phyloP scores from a whole-genome alignment of 1,140 invertebrate genomes.

The Theocolax elegans region DNA sequence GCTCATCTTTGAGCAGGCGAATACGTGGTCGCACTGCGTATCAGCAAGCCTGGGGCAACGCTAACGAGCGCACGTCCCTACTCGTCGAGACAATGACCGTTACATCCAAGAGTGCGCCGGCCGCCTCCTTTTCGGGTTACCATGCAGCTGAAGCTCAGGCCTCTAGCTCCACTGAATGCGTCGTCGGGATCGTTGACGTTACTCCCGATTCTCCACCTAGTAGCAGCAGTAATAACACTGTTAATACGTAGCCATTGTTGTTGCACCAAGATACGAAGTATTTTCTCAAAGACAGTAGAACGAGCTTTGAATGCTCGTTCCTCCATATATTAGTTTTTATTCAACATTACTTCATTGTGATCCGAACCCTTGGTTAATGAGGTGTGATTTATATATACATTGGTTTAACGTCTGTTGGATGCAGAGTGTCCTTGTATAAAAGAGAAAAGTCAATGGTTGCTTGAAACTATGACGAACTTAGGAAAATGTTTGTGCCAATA shows the following conservation, averaged over 20 bases:
- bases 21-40: constrained; percentile 79
- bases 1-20: constrained; percentile 78
- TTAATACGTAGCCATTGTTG: constrained; percentile 25
- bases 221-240: constrained; percentile 47
- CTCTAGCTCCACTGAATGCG: constrained; percentile 45
- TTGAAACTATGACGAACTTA: no score
- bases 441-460: no score
- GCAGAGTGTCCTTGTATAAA: no score
- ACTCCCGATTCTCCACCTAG: constrained; percentile 39
- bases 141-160: constrained; percentile 42
- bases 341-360: no score
- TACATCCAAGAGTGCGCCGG: constrained; percentile 54
- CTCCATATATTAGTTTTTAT: no score
- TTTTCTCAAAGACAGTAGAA: neutral
- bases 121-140: constrained; percentile 56
- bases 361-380: no score
- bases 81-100: constrained; percentile 49
- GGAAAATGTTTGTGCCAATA: no score
- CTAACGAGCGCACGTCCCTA: constrained; percentile 61
- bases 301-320: no score
- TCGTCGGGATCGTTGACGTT: constrained; percentile 42
- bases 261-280: neutral
- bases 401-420: no score
- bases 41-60: constrained; percentile 74
- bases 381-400: no score